Conservation (phyloP, 1,140 invertebrate genomes). For the Homarus americanus region DNA sequence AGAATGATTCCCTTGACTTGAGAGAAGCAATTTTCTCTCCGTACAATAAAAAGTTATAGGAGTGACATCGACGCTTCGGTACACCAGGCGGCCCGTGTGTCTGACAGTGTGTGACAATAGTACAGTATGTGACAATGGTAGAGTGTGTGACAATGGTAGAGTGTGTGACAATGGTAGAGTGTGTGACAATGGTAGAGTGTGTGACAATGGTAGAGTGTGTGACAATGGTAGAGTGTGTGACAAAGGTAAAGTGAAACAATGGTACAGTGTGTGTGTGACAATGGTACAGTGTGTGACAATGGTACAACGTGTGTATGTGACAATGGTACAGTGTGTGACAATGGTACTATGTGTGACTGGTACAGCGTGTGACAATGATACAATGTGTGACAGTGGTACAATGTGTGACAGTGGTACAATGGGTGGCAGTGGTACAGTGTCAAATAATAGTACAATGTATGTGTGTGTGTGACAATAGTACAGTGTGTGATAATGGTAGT, state of each 20-base stretch:
- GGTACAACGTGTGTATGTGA: background rate
- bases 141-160: background rate
- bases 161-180: background rate
- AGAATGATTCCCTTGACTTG: conserved; percentile 14
- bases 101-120: background rate
- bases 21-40: conserved; percentile 20
- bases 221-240: background rate
- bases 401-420: no score
- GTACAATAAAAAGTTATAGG: conserved; percentile 43
- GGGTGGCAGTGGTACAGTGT: no score
- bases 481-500: no score
- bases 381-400: no score
- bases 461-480: no score
- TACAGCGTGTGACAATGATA: background rate
- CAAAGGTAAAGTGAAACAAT: background rate
- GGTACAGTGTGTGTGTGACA: background rate
- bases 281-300: background rate
- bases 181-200: background rate
- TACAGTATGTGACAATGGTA: background rate
- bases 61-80: conserved; percentile 44
- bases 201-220: background rate
- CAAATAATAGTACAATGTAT: no score
- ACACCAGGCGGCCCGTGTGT: background rate
- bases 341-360: background rate
- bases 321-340: background rate